Evolutionary conservation across 2,888 invertebrate genomes (phyloP), one percentile per base, ranked within the genome.

Genomic region (Acleris literana): DNA sequence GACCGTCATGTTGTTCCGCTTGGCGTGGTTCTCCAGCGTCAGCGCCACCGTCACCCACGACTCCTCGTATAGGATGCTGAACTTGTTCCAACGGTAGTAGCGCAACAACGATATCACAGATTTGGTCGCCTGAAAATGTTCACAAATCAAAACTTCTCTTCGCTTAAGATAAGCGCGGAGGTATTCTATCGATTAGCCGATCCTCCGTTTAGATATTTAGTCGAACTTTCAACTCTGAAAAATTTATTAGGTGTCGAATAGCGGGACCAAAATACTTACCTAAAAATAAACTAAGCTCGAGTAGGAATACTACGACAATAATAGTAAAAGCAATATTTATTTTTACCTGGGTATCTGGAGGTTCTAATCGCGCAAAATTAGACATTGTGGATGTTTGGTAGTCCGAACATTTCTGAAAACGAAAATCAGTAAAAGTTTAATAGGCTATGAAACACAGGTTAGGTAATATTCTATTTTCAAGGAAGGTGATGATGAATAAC

Each of bases 31-130:
- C 82, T 95, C 94, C 68, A 99, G 90, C 1, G 96, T 96, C 73
- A 95, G 92, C 0, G 97, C 97, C 22, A 98, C 98, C 2, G 95
- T 96, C 75, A 94, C 93, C 96, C 96, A 97, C 5, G 94, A 93
- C 78, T 96, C 95, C 83, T 97, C 97, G 77, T 96, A 95, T 55
- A 98, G 93, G 69, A 99, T 96, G 22, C 97, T 96, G 90, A 99
- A 99, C 85, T 97, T 97, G 76, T 95, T 95, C 99, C 99, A 99
- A 77, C 96, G 95, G 92, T 97, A 98, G 90, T 98, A 97, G 65
- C 95, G 94, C 77, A 99, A 93, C 68, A 99, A 93, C 0, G 99
- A 96, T 85, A 99, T 95, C 76, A 99, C 96, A 55, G 99, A 99
- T 92, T 98, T 98, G 68, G 97, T 97, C 71, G 99, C 98, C 96